Evolutionary conservation across 2,113 vertebrate genomes (phyloP).

Genomic region (Triplophysa siluroides): DNA sequence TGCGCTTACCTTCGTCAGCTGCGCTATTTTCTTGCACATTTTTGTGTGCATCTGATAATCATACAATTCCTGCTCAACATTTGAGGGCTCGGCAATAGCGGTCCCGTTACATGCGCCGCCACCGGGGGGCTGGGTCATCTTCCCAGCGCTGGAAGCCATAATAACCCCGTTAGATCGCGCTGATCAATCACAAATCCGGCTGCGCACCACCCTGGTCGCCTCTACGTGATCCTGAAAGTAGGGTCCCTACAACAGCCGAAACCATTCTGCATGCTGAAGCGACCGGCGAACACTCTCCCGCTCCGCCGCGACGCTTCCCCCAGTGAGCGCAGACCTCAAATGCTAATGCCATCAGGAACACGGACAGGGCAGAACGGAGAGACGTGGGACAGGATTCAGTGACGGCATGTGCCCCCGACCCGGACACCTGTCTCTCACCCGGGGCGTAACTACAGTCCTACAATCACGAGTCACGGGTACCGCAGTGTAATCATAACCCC

Average conservation of each 20-base stretch:
- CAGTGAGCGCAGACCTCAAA: slow-evolving; percentile 68
- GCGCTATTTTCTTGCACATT: slow-evolving; percentile 99
- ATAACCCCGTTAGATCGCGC: slow-evolving; percentile 11
- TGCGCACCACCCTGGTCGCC: neutral
- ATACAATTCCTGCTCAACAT: slow-evolving; percentile 75
- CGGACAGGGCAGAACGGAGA: slow-evolving; percentile 61
- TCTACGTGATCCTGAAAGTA: neutral
- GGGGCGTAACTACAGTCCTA: slow-evolving; percentile 66
- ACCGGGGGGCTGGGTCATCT: slow-evolving; percentile 74
- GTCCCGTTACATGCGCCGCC: slow-evolving; percentile 72
- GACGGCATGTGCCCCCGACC: slow-evolving; percentile 57
- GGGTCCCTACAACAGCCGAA: slow-evolving; percentile 50
- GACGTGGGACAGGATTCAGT: slow-evolving; percentile 57
- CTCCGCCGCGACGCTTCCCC: slow-evolving; percentile 46
- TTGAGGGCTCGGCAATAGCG: slow-evolving; percentile 71
- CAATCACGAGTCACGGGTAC: slow-evolving; percentile 72
- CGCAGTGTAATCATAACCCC: slow-evolving; percentile 64
- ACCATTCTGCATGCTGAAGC: slow-evolving; percentile 49
- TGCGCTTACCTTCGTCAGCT: slow-evolving; percentile 93
- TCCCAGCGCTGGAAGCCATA: slow-evolving; percentile 85
- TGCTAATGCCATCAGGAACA: slow-evolving; percentile 70
- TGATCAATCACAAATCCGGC: slow-evolving; percentile 38
- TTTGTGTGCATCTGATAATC: slow-evolving; percentile 86
- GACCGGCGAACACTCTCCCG: slow-evolving; percentile 53
- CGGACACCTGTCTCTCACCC: slow-evolving; percentile 72